Percentiles rank a stretch among this genome's conserved stretches.
phyloP scores from a whole-genome alignment of 2,113 vertebrate genomes.

The Oxygymnocypris stewartii region DNA sequence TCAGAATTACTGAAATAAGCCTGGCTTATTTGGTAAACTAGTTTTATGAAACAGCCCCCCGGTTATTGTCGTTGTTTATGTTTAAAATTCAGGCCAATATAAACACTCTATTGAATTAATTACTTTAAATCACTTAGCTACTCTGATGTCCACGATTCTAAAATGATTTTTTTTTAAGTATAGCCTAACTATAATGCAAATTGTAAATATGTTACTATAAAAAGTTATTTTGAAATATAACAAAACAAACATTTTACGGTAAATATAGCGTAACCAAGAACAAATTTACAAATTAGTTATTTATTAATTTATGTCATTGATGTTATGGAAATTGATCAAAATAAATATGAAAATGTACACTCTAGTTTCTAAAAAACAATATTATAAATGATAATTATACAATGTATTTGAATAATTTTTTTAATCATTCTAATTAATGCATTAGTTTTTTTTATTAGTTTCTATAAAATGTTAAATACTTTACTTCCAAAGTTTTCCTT shows the following conservation, averaged over 20 bases:
- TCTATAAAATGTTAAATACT: background rate
- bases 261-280: background rate
- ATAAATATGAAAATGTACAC: background rate
- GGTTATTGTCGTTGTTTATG: background rate
- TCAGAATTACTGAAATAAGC: too few relatives aligned
- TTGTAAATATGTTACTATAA: background rate
- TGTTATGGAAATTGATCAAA: background rate
- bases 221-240: background rate
- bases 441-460: too few relatives aligned
- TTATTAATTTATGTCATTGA: background rate
- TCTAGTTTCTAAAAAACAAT: background rate
- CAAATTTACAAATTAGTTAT: background rate
- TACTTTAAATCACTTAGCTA: background rate
- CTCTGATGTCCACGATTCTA: background rate
- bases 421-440: background rate
- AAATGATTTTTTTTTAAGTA: background rate
- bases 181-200: background rate
- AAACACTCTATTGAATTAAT: background rate
- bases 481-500: background rate
- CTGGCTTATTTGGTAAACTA: too few relatives aligned
- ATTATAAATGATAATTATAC: too few relatives aligned
- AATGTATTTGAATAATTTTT: background rate
- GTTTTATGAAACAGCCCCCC: too few relatives aligned
- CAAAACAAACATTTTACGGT: background rate
- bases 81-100: background rate